Evolutionary conservation across 2,113 vertebrate species (phyloP).

Genomic region (Neogale vison): DNA sequence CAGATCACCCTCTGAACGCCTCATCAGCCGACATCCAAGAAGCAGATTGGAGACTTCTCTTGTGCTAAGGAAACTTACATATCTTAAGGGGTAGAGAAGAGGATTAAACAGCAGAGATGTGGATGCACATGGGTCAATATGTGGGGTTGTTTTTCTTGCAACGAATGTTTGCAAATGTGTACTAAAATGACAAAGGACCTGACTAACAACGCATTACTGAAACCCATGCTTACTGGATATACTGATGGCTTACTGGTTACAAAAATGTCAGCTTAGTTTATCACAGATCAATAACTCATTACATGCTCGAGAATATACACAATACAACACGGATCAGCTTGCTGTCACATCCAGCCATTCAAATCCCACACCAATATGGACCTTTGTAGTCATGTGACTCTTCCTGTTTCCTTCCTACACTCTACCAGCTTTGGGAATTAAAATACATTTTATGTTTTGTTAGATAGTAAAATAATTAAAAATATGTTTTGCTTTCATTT

Average conservation of each 20-base stretch:
- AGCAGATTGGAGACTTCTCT: neutral
- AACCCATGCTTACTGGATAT: conserved; percentile 22
- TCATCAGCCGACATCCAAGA: neutral
- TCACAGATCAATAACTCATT: conserved; percentile 77
- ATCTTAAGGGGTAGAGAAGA: neutral
- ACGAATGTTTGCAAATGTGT: neutral
- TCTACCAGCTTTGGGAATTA: neutral
- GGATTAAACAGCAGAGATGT: neutral
- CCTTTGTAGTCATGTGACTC: neutral
- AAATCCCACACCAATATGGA: conserved; percentile 48
- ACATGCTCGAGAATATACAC: conserved; percentile 67
- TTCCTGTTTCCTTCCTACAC: neutral
- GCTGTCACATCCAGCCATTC: conserved; percentile 48
- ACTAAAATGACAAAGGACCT: neutral
- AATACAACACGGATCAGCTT: conserved; percentile 63
- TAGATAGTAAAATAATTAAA: conserved; percentile 28
- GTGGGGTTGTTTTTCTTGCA: neutral
- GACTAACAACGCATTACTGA: neutral
- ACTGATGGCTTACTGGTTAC: conserved; percentile 53
- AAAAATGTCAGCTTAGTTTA: conserved; percentile 65
- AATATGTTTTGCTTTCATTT: neutral
- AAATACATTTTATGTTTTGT: conserved; percentile 47
- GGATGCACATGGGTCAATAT: neutral
- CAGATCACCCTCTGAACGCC: neutral
- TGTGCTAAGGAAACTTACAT: neutral